phyloP scores from a whole-genome alignment of 2,113 vertebrate genomes.

The Burhinus oedicnemus region DNA sequence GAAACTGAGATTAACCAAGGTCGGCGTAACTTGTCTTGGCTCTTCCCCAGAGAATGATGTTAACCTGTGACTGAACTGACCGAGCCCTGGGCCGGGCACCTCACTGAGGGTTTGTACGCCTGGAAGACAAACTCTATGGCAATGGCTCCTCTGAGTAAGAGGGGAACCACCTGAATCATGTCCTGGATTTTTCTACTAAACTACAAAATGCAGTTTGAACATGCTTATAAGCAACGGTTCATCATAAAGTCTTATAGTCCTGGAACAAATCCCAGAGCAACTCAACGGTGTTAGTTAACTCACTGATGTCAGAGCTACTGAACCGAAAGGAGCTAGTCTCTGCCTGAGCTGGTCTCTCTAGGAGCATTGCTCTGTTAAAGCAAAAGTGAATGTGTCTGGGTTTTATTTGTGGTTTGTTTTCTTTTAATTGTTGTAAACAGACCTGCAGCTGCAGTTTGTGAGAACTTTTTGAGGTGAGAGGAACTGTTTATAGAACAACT shows the following conservation, averaged over 20 bases:
- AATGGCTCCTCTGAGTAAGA: neutral
- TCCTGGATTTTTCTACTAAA: neutral
- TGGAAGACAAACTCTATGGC: neutral
- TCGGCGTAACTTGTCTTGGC: neutral
- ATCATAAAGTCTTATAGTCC: neutral
- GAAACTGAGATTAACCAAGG: neutral
- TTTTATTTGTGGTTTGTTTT: neutral
- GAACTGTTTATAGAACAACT: neutral
- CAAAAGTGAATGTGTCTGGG: neutral
- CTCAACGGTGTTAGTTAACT: neutral
- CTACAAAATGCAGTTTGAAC: neutral
- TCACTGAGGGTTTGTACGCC: neutral
- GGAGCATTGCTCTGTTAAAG: neutral
- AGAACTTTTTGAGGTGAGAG: neutral
- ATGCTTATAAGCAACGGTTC: neutral
- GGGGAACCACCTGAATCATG: neutral
- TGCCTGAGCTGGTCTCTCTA: neutral
- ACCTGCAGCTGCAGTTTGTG: neutral
- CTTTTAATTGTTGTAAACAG: neutral
- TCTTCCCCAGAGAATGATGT: neutral
- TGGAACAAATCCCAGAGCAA: neutral
- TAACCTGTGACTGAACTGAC: neutral
- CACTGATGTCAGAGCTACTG: neutral
- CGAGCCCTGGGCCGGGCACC: rapidly evolving
- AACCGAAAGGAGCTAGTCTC: neutral